Base-by-base conservation (phyloP, 2,888 invertebrate genomes). In the Spicauda simplicius region DNA sequence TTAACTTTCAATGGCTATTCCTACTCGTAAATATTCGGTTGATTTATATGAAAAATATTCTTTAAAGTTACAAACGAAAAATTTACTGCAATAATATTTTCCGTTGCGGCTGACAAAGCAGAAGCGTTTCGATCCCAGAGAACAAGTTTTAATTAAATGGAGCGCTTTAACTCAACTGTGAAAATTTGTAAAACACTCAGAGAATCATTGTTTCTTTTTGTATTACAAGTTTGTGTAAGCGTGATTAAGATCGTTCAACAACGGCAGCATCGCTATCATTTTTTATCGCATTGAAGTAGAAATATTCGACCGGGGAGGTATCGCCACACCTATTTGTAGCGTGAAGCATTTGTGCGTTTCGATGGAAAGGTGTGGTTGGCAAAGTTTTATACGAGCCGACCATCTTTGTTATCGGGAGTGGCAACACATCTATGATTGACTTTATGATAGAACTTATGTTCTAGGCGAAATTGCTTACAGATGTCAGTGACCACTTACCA, bases 121-220 rank as follows among this genome's bases (percentile, higher is more conserved):
- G 50, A 54, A 16, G 48, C 41, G 41, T 55, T 48, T 54, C 59
- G 65, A 45, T 48, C 75, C 76, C 80, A 62, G 71, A 79, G 81
- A 76, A 74, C 76, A 83, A 86, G 79, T 87, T 88, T 88, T 87
- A 86, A 88, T 88, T 86, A 86, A 86, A 85, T 82, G 80, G 79
- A 83, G 83, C 76, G 78, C 73, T 80, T 73, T 79, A 76, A 77
- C 78, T 78, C 76, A 77, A 81, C 80, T 81, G 81, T 79, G 73
- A 77, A 80, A 85, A 84, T 83, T 85, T 83, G 84, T 82, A 77
- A 79, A 81, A 80, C 76, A 78, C 77, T 78, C 74, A 72, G 70
- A 83, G 82, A 85, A 83, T 83, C 82, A 25, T 25, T 25, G 25
- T 81, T 50, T 25, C 20, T 25, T 25, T 65, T 58, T 58, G 37